Percentiles rank a stretch among this genome's conserved stretches.
phyloP scores from a whole-genome alignment of 2,797 vertebrate species.

The Cephalopachus bancanus region DNA sequence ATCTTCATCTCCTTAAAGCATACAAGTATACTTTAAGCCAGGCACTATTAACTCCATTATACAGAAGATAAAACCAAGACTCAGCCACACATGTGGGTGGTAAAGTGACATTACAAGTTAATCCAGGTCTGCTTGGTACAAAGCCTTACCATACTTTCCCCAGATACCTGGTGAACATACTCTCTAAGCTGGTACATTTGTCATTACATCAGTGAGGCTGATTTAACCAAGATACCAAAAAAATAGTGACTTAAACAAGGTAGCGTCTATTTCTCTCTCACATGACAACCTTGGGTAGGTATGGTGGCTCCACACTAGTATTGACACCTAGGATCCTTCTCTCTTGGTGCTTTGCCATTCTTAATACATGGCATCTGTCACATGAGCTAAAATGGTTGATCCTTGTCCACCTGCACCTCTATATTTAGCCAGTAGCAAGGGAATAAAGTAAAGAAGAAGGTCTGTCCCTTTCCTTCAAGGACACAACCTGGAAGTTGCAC shows the following conservation, averaged over 20 bases:
- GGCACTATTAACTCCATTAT: not conserved
- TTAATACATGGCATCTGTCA: not conserved
- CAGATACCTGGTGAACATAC: not conserved
- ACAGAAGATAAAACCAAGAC: not conserved
- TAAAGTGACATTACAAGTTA: not conserved
- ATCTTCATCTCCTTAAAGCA: not conserved
- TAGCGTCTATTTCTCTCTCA: not conserved
- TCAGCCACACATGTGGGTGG: not conserved
- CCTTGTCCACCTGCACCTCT: not conserved
- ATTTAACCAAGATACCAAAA: conserved; percentile 4
- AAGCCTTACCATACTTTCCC: not conserved
- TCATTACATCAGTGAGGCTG: not conserved
- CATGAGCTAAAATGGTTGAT: not conserved
- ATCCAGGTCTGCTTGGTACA: not conserved
- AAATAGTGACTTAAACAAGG: not conserved
- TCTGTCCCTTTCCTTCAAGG: not conserved
- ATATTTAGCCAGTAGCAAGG: not conserved
- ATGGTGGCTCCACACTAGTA: not conserved
- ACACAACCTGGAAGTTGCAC: not conserved
- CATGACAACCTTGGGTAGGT: not conserved
- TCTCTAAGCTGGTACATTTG: not conserved
- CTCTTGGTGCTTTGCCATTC: not conserved
- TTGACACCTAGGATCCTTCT: not conserved
- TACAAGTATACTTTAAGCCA: not conserved
- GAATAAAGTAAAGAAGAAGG: not conserved